A percentile compares a stretch with the other conserved stretches of the same genome.
Evolutionary conservation across 1,140 invertebrate species (phyloP).

Genomic region (Doryteuthis pealeii): DNA sequence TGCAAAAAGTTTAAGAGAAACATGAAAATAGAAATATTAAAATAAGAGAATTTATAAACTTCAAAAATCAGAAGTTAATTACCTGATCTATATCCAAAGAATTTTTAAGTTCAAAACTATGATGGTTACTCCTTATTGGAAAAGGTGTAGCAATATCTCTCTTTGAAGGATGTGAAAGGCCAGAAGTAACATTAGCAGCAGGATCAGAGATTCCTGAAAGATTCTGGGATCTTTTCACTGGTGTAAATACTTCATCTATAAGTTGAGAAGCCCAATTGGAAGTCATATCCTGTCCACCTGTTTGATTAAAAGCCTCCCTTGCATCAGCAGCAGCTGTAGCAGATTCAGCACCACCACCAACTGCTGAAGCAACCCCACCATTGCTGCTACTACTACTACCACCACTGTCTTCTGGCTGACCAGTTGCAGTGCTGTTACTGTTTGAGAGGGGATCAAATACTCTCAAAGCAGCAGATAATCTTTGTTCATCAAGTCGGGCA

Average conservation of each 20-base stretch:
- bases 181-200: background rate
- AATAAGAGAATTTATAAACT: too few relatives aligned
- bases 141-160: background rate
- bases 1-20: too few relatives aligned
- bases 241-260: constrained; percentile 7
- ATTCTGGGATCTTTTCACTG: background rate
- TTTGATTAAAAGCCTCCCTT: background rate
- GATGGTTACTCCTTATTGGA: background rate
- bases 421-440: background rate
- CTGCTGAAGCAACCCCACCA: too few relatives aligned
- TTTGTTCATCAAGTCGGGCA: constrained; percentile 43
- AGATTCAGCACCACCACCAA: too few relatives aligned
- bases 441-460: constrained; percentile 49
- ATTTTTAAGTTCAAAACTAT: background rate
- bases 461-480: constrained; percentile 47
- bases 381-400: constrained; percentile 11
- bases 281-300: background rate
- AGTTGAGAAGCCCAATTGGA: background rate
- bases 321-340: too few relatives aligned
- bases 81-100: constrained; percentile 2
- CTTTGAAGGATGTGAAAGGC: background rate
- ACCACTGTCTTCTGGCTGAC: background rate
- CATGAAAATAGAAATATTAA: too few relatives aligned
- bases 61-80: background rate
- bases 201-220: background rate